These are phyloP conservation scores for Danaus plexippus DNA, from an alignment of 1,140 invertebrate genomes.

Conservation along the genomic window DNA sequence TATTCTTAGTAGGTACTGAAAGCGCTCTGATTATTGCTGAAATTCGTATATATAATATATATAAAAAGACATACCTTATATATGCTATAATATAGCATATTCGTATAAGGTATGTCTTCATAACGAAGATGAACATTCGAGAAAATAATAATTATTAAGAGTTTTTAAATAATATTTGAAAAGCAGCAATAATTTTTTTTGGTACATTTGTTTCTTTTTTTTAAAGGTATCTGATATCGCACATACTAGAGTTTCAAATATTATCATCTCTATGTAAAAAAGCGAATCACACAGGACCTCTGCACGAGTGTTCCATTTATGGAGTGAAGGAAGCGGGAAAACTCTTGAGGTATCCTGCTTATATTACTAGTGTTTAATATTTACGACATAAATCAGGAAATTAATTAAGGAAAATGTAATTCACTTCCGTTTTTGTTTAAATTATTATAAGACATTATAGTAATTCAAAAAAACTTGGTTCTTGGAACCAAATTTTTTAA, in stretches of 20 bases:
- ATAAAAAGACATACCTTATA: no score
- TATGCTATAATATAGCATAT: no score
- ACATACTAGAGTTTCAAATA: slow-evolving; percentile 80
- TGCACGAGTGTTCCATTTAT: slow-evolving; percentile 56
- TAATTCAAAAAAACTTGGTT: no score
- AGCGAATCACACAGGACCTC: slow-evolving; percentile 62
- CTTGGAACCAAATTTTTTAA: no score
- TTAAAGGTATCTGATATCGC: slow-evolving; percentile 77
- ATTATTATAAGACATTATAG: background rate
- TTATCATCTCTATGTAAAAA: slow-evolving; percentile 75
- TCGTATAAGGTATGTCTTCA: no score
- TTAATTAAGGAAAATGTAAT: background rate
- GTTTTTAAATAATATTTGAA: background rate
- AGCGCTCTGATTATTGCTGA: no score
- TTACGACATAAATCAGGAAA: slow-evolving; percentile 2
- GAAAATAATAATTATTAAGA: no score
- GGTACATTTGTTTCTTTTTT: slow-evolving; percentile 3
- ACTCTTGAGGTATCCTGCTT: slow-evolving; percentile 45
- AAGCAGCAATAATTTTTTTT: slow-evolving; percentile 2
- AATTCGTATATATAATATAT: no score
- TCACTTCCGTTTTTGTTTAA: background rate
- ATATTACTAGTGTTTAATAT: slow-evolving; percentile 1
- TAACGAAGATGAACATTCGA: no score
- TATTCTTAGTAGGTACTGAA: no score
- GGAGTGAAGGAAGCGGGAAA: slow-evolving; percentile 59